Base-by-base conservation (phyloP, 2,888 invertebrate species). In the Meganola albula region DNA sequence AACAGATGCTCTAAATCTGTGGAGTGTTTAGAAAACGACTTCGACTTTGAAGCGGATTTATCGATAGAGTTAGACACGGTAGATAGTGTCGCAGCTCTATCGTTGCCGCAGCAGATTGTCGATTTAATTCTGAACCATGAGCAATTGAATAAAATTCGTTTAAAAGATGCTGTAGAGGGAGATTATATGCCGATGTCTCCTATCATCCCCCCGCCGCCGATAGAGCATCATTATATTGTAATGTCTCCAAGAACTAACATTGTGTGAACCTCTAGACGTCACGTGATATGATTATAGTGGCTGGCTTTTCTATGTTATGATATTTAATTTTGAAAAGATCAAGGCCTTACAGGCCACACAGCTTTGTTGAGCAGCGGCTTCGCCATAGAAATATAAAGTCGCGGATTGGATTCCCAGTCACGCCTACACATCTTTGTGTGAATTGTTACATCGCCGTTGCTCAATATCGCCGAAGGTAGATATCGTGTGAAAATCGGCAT, bases 131-230 rank as follows among this genome's bases (percentile, higher is more conserved):
- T 85, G 0, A 65, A 70, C 1, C 63, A 68, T 11, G 71, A 73
- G 1, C 66, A 67, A 24, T 37, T 71, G 21, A 60, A 50, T n/a
- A 60, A 66, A 39, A 57, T 72, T 1, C 48, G 73, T 1, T 48
- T 69, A 37, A 68, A 58, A 41, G 63, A 56, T 3, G 48, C 59
- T 8, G 50, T 48, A 1, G 85, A 86, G 37, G 64, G 68, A 9
- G 76, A 76, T 9, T 85, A 85, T 31, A 63, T 78, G 63, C 78
- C 84, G 1, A 82, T 86, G 84, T 79, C 84, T 3, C 84, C 86
- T 0, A 61, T 74, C 8, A 63, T 63, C 1, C 73, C 77, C 4
- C 59, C 63, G 2, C 34, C 71, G 11, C 66, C 72, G 1, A 51
- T 70, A 3, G 80, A 78, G 16, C 73, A 77, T 27, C 80, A 82